Base-by-base conservation (phyloP, 2,888 invertebrate genomes). In the Ametastegia equiseti region DNA sequence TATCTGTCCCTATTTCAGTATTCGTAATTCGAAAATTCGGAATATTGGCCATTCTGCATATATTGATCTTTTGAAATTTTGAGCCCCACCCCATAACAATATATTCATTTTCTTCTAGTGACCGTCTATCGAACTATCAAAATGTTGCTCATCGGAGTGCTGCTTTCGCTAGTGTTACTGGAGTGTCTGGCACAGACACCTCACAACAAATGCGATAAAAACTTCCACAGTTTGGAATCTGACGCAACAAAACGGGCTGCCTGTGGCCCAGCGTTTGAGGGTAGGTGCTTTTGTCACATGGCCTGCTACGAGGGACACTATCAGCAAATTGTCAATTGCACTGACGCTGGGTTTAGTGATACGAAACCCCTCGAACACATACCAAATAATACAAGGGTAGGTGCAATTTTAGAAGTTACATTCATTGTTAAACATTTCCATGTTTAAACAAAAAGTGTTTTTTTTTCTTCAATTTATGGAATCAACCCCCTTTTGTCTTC, bases 241-340 rank as follows among this genome's bases (percentile, higher is more conserved):
- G 80, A 71, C n/a, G 81, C 86, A 33, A 83, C 87, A 1, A 71
- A 86, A 30, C 85, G 75, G 81, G n/a, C 81, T 0, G 86, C 88
- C n/a, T 94, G 94, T 83, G 93, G 93, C 2, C 89, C 91, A 15
- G 89, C 91, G 63, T 94, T 94, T 83, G 87, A 92, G 57, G 88
- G 89, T 27, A 92, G 92, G 83, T 95, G 95, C 87, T 89, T 88
- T 67, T 95, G 95, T 86, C 94, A 94, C 19, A 90, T 88, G 69
- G 91, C 92, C 50, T 92, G 92, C 80, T 94, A 94, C 88, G 93
- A 94, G 79, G 91, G 92, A 11, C 85, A 87, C 9, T 88, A 92
- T 69, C 93, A 93, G 83, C 95, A 93, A 85, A 93, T 95, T 9
- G 96, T 96, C 0, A 96, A 96, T 89, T 96, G 96, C 89, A 96